These are phyloP conservation scores for Drosophila borealis DNA, from an alignment of 2,888 invertebrate genomes.

Conservation along the genomic window DNA sequence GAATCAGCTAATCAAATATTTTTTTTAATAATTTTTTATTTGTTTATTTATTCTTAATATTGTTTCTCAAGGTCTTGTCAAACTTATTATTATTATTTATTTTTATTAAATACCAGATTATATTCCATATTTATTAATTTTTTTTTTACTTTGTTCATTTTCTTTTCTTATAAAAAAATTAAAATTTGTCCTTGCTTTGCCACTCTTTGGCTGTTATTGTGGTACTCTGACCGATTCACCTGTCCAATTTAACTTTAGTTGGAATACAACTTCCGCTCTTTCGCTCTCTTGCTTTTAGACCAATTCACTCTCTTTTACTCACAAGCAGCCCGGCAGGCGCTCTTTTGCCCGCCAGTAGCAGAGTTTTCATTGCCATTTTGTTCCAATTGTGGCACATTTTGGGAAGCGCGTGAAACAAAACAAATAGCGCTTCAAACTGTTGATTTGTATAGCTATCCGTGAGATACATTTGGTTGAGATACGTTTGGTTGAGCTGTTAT, in stretches of 20 bases:
- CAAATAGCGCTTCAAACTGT: conserved; percentile 63
- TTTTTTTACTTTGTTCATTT: background rate
- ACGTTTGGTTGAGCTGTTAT: conserved; percentile 34
- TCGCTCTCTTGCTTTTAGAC: background rate
- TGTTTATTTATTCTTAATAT: no score
- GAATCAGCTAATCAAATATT: no score
- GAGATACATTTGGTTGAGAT: conserved; percentile 54
- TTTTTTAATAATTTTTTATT: no score
- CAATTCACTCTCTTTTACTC: conserved; percentile 2
- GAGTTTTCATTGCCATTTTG: conserved; percentile 58
- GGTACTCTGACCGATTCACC: conserved; percentile 13
- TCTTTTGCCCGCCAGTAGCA: conserved; percentile 57
- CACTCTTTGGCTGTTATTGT: background rate
- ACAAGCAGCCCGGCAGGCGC: background rate
- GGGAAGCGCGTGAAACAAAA: conserved; percentile 62
- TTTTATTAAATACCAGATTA: background rate
- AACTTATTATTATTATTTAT: no score
- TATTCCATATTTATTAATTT: background rate
- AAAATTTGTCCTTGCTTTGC: background rate
- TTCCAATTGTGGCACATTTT: conserved; percentile 20
- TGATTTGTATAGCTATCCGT: conserved; percentile 55
- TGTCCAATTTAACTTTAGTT: conserved; percentile 13
- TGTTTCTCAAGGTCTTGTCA: no score
- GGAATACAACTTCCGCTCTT: background rate
- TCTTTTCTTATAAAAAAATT: background rate